A percentile compares a stretch with the other conserved stretches of the same genome.
Evolutionary conservation across 2,888 invertebrate genomes (phyloP).

Genomic region (Volucella inflata): DNA sequence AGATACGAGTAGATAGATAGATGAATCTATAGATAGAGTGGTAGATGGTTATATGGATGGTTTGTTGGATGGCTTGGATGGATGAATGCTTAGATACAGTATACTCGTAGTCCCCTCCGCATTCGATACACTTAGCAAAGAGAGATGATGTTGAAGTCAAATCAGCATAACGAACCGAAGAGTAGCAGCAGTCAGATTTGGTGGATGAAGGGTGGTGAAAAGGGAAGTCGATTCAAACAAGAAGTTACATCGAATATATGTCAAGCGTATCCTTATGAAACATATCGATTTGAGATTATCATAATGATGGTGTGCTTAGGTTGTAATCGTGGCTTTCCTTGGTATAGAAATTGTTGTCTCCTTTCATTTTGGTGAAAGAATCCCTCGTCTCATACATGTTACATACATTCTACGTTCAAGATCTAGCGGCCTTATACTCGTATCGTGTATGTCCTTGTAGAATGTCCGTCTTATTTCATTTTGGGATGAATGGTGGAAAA

Average conservation of each 20-base stretch:
- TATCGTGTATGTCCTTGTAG: too few relatives aligned
- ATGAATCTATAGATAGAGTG: background rate
- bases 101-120: background rate
- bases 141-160: slow-evolving; percentile 34
- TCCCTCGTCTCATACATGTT: slow-evolving; percentile 17
- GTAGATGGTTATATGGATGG: background rate
- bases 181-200: background rate
- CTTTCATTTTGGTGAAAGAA: slow-evolving; percentile 7
- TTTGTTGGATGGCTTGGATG: too few relatives aligned
- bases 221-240: background rate
- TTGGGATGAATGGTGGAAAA: slow-evolving; percentile 61
- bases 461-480: slow-evolving; percentile 47
- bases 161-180: slow-evolving; percentile 15
- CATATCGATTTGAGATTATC: slow-evolving; percentile 83
- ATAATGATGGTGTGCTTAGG: slow-evolving; percentile 83
- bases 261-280: slow-evolving; percentile 66
- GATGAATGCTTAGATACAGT: background rate
- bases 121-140: background rate
- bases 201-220: background rate
- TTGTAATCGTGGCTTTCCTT: slow-evolving; percentile 79
- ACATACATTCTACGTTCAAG: too few relatives aligned
- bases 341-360: slow-evolving; percentile 21
- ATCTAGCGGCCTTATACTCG: too few relatives aligned
- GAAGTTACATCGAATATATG: slow-evolving; percentile 57
- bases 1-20: background rate